A percentile compares a stretch with the other conserved stretches of the same genome.
These are phyloP conservation scores for Sphaeramia orbicularis DNA, from an alignment of 2,797 vertebrate species.

Conservation along the genomic window DNA sequence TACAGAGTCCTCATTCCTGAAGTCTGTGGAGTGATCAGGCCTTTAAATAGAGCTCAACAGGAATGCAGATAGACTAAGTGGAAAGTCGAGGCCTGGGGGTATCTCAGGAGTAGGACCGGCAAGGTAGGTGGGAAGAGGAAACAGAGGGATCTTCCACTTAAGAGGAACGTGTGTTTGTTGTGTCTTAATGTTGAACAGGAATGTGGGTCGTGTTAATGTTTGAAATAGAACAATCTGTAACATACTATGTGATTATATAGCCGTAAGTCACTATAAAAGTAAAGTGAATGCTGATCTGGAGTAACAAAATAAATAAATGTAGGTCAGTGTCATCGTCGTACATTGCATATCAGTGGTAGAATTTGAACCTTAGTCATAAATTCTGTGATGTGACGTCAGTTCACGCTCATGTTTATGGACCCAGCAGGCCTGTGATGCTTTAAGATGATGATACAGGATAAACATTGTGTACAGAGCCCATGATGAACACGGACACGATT, in stretches of 20 bases:
- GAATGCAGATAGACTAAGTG: slow-evolving; percentile 77
- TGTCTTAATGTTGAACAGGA: too few species aligned
- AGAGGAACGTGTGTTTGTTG: background rate
- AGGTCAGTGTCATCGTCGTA: slow-evolving; percentile 4
- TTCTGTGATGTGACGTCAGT: slow-evolving; percentile 21
- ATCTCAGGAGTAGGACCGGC: slow-evolving; percentile 30
- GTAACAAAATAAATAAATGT: background rate
- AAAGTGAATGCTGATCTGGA: too few species aligned
- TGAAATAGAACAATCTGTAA: too few species aligned
- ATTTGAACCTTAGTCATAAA: slow-evolving; percentile 29
- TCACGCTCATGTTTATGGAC: slow-evolving; percentile 22
- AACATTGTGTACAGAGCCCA: background rate
- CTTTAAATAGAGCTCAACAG: slow-evolving; percentile 76
- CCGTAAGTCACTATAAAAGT: too few species aligned
- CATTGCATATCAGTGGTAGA: slow-evolving; percentile 4
- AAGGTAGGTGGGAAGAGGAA: slow-evolving; percentile 23
- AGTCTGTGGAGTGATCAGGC: slow-evolving; percentile 62
- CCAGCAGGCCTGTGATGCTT: slow-evolving; percentile 9
- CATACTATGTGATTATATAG: too few species aligned
- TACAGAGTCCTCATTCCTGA: slow-evolving; percentile 81
- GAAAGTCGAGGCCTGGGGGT: slow-evolving; percentile 57
- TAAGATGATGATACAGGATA: slow-evolving; percentile 6
- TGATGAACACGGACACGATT: background rate
- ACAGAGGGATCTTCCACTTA: background rate
- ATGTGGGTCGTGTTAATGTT: too few species aligned